phyloP scores from a whole-genome alignment of 2,888 invertebrate species.

The Drosophila tanythrix region DNA sequence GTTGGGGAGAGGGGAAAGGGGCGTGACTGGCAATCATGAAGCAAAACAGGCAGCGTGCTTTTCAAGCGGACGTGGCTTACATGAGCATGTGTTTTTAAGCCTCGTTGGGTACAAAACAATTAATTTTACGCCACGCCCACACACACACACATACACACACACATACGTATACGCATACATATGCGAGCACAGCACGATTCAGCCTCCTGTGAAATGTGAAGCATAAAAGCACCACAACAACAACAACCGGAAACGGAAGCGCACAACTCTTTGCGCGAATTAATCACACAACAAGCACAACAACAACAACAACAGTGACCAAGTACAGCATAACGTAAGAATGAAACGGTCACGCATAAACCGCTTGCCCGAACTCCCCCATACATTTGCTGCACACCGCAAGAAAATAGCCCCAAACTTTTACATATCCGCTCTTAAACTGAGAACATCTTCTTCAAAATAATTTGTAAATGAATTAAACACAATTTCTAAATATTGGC shows the following conservation, averaged over 20 bases:
- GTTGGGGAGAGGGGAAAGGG: background rate
- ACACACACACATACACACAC: conserved; percentile 15
- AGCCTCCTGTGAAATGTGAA: conserved; percentile 80
- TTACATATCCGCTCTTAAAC: background rate
- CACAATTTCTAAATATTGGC: rapidly evolving
- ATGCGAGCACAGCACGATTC: conserved; percentile 55
- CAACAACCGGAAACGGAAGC: conserved; percentile 79
- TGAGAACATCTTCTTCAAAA: background rate
- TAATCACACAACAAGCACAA: conserved; percentile 74
- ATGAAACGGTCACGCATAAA: conserved; percentile 48
- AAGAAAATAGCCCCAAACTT: background rate
- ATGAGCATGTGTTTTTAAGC: conserved; percentile 82
- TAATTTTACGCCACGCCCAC: conserved; percentile 79
- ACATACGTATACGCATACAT: background rate
- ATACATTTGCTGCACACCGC: background rate
- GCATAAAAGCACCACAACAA: conserved; percentile 66
- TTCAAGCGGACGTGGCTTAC: conserved; percentile 77
- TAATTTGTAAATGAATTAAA: background rate
- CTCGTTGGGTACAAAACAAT: conserved; percentile 82
- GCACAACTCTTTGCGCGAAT: conserved; percentile 82
- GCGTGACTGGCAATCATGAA: conserved; percentile 30
- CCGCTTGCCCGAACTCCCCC: conserved; percentile 37
- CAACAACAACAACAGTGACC: conserved; percentile 31
- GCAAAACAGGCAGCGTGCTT: conserved; percentile 36
- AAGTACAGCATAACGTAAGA: conserved; percentile 15